phyloP scores from a whole-genome alignment of 2,113 vertebrate species.

The Desmodus rotundus region DNA sequence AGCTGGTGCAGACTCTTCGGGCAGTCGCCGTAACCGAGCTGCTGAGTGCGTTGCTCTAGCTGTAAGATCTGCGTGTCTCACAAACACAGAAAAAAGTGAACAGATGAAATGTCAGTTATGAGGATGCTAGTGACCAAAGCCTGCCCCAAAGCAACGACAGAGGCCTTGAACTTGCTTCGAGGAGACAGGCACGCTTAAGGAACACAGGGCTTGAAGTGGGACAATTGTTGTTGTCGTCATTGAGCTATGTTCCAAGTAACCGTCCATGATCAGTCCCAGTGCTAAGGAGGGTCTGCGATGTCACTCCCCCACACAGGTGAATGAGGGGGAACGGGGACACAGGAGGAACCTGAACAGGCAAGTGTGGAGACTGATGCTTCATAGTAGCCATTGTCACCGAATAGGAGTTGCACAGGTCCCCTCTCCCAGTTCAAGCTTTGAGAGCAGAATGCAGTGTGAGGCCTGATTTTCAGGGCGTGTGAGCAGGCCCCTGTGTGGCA shows the following conservation, averaged over 20 bases:
- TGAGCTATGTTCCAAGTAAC: neutral
- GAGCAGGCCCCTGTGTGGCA: neutral
- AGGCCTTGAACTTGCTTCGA: neutral
- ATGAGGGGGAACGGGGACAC: neutral
- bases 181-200: neutral
- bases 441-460: neutral
- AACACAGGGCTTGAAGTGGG: neutral
- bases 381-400: neutral
- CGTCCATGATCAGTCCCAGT: neutral
- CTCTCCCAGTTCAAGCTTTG: neutral
- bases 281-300: neutral
- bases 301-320: neutral
- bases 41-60: neutral
- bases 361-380: neutral
- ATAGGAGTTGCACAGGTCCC: neutral
- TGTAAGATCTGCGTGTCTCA: neutral
- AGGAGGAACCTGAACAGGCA: neutral
- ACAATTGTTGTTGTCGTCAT: too few relatives aligned
- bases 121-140: neutral
- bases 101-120: neutral
- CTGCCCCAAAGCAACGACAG: neutral
- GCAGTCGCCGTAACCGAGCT: neutral
- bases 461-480: rapidly evolving
- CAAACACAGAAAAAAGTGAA: neutral
- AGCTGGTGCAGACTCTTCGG: neutral